Percentiles rank a stretch among this genome's conserved stretches.
These are phyloP conservation scores for Andrena minutula DNA, from an alignment of 2,888 invertebrate species.

Conservation along the genomic window DNA sequence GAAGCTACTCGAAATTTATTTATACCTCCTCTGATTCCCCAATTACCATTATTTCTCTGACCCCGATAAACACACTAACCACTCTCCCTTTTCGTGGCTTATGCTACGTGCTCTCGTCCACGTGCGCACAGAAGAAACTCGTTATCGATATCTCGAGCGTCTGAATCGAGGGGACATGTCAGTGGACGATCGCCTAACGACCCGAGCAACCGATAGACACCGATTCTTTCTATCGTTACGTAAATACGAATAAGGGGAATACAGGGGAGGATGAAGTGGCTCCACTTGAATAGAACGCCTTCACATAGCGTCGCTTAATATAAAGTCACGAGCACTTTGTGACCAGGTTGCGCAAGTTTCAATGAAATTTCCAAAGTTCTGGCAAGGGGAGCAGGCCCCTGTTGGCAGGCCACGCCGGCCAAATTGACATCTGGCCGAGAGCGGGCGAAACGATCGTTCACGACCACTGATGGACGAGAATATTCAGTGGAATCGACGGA, in stretches of 20 bases:
- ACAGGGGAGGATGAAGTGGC: background rate
- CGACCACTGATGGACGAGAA: conserved; percentile 22
- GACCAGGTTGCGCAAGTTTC: conserved; percentile 37
- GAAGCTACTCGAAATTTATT: no score
- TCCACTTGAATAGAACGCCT: background rate
- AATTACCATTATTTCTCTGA: background rate
- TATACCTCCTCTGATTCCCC: no score
- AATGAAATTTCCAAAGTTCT: conserved; percentile 39
- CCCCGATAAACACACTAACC: background rate
- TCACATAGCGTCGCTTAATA: background rate
- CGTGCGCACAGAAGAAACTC: conserved; percentile 25
- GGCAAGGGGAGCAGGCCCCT: conserved; percentile 28
- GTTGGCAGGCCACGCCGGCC: conserved; percentile 35
- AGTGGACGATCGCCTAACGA: conserved; percentile 20
- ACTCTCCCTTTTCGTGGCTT: conserved; percentile 36
- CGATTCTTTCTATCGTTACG: background rate
- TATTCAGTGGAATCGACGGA: conserved; percentile 31
- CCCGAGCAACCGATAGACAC: background rate
- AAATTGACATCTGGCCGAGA: conserved; percentile 59
- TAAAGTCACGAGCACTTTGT: conserved; percentile 25
- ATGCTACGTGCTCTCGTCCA: conserved; percentile 23
- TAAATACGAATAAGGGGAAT: background rate
- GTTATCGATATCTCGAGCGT: conserved; percentile 15
- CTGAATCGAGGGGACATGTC: background rate
- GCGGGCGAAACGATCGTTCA: conserved; percentile 53